phyloP scores from a whole-genome alignment of 2,888 invertebrate genomes.

The Priocnemis perturbator region DNA sequence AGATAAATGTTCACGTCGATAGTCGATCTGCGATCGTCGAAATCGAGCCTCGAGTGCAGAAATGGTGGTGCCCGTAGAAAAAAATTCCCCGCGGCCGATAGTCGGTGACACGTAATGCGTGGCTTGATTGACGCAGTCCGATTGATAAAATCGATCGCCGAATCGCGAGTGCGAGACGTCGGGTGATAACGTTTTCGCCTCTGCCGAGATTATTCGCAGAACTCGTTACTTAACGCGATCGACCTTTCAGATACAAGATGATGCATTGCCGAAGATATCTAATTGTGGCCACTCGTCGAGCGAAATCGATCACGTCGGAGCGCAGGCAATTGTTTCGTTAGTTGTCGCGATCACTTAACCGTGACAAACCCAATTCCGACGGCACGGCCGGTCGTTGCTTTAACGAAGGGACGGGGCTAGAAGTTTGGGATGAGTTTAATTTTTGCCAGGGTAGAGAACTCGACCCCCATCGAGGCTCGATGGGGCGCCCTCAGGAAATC shows the following conservation, averaged over 20 bases:
- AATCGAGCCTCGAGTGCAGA: slow-evolving; percentile 1
- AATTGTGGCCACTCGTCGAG: too few relatives aligned
- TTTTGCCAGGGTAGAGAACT: slow-evolving; percentile 24
- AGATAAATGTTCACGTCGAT: slow-evolving; percentile 24
- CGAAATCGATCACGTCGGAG: too few relatives aligned
- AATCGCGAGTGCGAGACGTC: not conserved
- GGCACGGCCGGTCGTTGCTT: too few relatives aligned
- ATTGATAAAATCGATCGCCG: slow-evolving; percentile 26
- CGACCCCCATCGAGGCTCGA: slow-evolving; percentile 47
- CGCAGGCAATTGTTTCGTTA: too few relatives aligned
- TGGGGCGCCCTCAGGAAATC: slow-evolving; percentile 66
- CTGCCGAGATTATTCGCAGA: too few relatives aligned
- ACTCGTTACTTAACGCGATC: too few relatives aligned
- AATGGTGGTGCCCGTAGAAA: slow-evolving; percentile 17
- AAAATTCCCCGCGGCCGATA: slow-evolving; percentile 25
- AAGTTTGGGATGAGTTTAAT: slow-evolving; percentile 25
- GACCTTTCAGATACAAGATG: too few relatives aligned
- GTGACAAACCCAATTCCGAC: too few relatives aligned
- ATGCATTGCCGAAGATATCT: too few relatives aligned
- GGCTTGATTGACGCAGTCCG: slow-evolving; percentile 23
- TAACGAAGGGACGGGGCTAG: not conserved
- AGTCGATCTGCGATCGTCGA: slow-evolving; percentile 7
- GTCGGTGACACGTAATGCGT: slow-evolving; percentile 11
- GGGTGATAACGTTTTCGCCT: too few relatives aligned
- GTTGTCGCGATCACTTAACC: too few relatives aligned